Evolutionary conservation across 53 echinoderm and acorn worm species (phyloP).

Genomic region (Arbacia lixula): DNA sequence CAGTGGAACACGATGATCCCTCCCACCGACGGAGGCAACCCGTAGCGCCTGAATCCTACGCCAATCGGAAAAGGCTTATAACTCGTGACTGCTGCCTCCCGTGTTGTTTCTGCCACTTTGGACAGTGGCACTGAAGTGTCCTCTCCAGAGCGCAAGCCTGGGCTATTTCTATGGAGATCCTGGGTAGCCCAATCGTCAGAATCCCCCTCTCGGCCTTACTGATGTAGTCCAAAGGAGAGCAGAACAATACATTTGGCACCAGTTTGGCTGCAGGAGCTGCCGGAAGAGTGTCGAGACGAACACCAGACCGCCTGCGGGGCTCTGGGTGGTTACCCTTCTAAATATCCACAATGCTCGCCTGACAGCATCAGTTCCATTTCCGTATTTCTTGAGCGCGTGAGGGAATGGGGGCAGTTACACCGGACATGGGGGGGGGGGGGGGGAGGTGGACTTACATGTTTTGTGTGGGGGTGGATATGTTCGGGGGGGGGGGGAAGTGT

Average conservation of each 20-base stretch:
- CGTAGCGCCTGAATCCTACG: conserved; percentile 14
- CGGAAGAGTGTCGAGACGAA: conserved; percentile 20
- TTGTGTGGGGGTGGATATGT: too few relatives aligned
- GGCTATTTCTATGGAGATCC: conserved; percentile 62
- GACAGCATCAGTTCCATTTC: too few relatives aligned
- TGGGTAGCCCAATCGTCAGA: conserved; percentile 63
- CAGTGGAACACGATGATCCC: conserved; percentile 55
- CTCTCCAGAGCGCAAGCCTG: conserved; percentile 69
- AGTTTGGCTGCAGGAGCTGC: conserved; percentile 72
- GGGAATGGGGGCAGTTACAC: too few relatives aligned
- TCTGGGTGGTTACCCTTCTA: too few relatives aligned
- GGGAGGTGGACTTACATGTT: too few relatives aligned
- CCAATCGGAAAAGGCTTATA: conserved; percentile 59
- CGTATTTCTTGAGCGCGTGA: too few relatives aligned
- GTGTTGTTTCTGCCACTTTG: conserved; percentile 63
- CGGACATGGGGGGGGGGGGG: too few relatives aligned
- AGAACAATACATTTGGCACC: conserved; percentile 65
- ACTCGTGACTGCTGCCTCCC: conserved; percentile 74
- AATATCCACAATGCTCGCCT: too few relatives aligned
- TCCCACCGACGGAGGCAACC: conserved; percentile 58
- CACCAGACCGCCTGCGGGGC: conserved; percentile 64
- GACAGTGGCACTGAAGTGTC: conserved; percentile 59
- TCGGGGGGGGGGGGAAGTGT: too few relatives aligned
- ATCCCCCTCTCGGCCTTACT: conserved; percentile 71
- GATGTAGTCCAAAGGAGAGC: conserved; percentile 65